A percentile compares a stretch with the other conserved stretches of the same genome.
Evolutionary conservation across 2,797 vertebrate species (phyloP).

Genomic region (Zenarchopterus dispar): DNA sequence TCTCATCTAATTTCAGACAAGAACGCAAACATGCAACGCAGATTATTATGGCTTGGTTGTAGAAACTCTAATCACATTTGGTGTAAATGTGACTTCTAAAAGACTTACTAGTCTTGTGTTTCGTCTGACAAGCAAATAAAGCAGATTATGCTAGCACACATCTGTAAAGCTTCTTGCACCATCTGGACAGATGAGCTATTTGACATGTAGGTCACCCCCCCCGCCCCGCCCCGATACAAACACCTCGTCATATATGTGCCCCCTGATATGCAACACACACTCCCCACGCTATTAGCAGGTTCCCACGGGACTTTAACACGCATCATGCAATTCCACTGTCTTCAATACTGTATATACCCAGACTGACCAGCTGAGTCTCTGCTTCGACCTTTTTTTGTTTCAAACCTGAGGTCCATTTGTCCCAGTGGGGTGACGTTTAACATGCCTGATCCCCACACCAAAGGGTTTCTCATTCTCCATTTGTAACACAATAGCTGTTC

Average conservation of each 20-base stretch:
- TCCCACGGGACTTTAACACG: constrained; percentile 55
- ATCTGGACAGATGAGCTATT: constrained; percentile 43
- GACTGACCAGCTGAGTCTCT: constrained; percentile 61
- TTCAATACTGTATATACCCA: constrained; percentile 42
- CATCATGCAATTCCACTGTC: constrained; percentile 33
- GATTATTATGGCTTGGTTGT: neutral
- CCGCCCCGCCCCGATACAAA: constrained; percentile 5
- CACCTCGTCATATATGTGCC: constrained; percentile 8
- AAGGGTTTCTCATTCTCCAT: neutral
- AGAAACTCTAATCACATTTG: constrained; percentile 15
- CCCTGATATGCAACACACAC: constrained; percentile 52
- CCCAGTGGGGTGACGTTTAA: constrained; percentile 32
- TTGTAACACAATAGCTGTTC: constrained; percentile 26
- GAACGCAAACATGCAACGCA: neutral
- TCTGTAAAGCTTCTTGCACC: constrained; percentile 64
- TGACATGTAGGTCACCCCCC: constrained; percentile 22
- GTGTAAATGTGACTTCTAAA: constrained; percentile 24
- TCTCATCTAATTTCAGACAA: neutral
- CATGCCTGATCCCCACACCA: constrained; percentile 25
- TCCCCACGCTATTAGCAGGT: constrained; percentile 22
- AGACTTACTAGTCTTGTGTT: constrained; percentile 53
- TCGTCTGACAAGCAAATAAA: constrained; percentile 64
- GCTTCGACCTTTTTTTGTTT: constrained; percentile 31
- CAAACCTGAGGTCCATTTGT: constrained; percentile 19
- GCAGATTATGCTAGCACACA: constrained; percentile 68